These are phyloP conservation scores for Empidonax traillii DNA, from an alignment of 2,113 vertebrate species.

Conservation along the genomic window DNA sequence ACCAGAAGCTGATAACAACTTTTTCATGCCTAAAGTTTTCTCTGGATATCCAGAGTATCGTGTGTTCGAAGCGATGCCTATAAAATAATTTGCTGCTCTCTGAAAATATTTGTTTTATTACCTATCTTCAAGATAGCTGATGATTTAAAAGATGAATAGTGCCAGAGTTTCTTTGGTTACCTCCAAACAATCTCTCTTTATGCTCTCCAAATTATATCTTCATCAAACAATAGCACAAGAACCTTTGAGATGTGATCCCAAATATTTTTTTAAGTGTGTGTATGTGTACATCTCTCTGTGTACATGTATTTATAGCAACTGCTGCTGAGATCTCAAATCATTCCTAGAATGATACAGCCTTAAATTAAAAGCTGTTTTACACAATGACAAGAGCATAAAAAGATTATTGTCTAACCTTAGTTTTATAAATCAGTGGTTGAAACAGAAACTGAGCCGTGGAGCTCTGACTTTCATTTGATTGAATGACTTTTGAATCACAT, in stretches of 20 bases:
- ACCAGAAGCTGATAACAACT: neutral
- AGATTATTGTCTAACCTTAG: neutral
- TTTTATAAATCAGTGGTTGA: neutral
- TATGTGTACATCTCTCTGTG: neutral
- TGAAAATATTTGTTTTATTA: neutral
- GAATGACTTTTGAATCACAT: neutral
- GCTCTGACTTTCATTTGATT: neutral
- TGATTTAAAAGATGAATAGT: neutral
- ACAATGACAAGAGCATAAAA: neutral
- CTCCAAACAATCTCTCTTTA: neutral
- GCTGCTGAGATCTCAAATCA: neutral
- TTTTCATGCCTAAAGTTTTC: neutral
- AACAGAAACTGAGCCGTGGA: neutral
- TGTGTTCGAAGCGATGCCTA: neutral
- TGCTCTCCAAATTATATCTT: neutral
- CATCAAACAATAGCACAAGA: neutral
- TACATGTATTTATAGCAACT: neutral
- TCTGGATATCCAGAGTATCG: neutral
- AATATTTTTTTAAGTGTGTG: neutral
- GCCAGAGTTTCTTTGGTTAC: constrained; percentile 5
- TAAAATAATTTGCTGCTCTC: neutral
- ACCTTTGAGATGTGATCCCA: neutral
- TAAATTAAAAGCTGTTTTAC: neutral
- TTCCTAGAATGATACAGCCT: neutral
- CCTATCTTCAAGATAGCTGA: neutral